Evolutionary conservation across 2,797 vertebrate species (phyloP).

Genomic region (Sebastes taczanowskii): DNA sequence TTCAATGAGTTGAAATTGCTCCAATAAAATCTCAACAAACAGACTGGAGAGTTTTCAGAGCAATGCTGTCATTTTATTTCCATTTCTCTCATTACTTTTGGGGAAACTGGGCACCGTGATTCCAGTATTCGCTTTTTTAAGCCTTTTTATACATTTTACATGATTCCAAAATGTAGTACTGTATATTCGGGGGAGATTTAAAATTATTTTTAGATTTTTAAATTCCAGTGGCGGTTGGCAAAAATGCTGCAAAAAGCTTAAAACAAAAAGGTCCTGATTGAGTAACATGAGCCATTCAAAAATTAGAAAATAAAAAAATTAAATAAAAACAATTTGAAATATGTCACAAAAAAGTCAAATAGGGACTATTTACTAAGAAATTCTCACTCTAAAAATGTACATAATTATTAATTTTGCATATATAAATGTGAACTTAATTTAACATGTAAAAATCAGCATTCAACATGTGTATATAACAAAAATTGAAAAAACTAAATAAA

Average conservation of each 20-base stretch:
- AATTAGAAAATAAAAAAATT: background rate
- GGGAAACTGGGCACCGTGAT: background rate
- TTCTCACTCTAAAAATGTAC: background rate
- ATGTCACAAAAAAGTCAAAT: background rate
- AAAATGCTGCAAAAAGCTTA: background rate
- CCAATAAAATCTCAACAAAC: slow-evolving; percentile 56
- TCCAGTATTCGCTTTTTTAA: background rate
- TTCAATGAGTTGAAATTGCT: slow-evolving; percentile 47
- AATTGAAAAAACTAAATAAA: background rate
- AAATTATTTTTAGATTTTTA: background rate
- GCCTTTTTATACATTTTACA: slow-evolving; percentile 13
- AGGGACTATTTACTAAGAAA: background rate
- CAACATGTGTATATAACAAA: background rate
- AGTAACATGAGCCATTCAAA: background rate
- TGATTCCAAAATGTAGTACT: background rate
- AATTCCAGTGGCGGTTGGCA: background rate
- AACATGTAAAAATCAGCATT: background rate
- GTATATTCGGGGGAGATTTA: background rate
- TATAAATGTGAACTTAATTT: background rate
- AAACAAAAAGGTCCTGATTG: background rate
- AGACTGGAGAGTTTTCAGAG: slow-evolving; percentile 24
- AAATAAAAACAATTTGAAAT: background rate
- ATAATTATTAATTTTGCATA: background rate
- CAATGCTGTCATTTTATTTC: slow-evolving; percentile 46
- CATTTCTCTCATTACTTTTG: slow-evolving; percentile 31